phyloP scores from a whole-genome alignment of 2,888 invertebrate genomes.

The Rotaria sp. region DNA sequence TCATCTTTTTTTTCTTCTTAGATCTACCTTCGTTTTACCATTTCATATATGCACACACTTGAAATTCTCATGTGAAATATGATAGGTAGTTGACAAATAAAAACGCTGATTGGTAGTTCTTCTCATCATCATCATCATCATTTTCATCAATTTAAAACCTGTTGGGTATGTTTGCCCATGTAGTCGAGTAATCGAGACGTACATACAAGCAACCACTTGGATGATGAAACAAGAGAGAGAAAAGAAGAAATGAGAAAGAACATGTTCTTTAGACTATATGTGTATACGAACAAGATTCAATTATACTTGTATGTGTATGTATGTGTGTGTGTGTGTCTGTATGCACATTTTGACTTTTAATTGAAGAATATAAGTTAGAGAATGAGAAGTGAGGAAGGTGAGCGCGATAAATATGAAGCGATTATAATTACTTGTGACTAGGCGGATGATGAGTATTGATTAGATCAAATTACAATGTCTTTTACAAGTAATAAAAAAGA shows the following conservation, averaged over 20 bases:
- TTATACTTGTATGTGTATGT: neutral
- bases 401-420: constrained; percentile 1
- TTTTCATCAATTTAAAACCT: neutral
- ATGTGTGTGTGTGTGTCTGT: neutral
- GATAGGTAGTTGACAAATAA: constrained; percentile 11
- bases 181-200: constrained; percentile 9
- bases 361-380: neutral
- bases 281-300: neutral
- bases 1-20: neutral
- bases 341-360: constrained; percentile 2
- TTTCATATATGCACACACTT: neutral
- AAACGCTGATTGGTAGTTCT: constrained; percentile 10
- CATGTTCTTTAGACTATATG: neutral
- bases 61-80: constrained; percentile 15
- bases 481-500: neutral
- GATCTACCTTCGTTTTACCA: constrained; percentile 4
- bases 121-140: constrained; percentile 5
- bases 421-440: constrained; percentile 22
- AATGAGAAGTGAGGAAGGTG: neutral
- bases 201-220: constrained; percentile 19
- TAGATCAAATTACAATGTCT: neutral
- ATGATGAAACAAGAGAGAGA: neutral
- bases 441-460: neutral
- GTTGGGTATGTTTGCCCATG: constrained; percentile 4
- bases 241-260: neutral